phyloP scores from a whole-genome alignment of 2,113 vertebrate species.

The Nycticorax nycticorax region DNA sequence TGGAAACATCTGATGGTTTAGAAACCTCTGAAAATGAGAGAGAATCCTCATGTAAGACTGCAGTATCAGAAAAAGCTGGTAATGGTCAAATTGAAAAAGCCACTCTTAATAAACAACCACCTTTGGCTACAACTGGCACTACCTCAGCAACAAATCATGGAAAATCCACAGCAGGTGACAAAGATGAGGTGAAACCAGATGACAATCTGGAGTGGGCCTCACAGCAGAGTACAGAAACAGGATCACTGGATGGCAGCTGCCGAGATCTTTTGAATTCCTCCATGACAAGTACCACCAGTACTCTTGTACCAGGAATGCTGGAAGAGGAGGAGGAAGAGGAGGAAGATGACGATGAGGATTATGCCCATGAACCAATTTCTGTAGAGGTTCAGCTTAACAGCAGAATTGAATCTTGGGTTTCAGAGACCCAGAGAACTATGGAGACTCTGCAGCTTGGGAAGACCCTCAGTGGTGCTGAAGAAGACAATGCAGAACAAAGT shows the following conservation, averaged over 20 bases:
- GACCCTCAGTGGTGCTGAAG: conserved; percentile 86
- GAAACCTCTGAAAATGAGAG: conserved; percentile 85
- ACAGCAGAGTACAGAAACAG: conserved; percentile 95
- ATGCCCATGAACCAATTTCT: conserved; percentile 88
- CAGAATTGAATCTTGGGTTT: conserved; percentile 97
- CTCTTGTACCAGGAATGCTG: conserved; percentile 95
- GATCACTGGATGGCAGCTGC: conserved; percentile 94
- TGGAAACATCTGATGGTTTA: conserved; percentile 89
- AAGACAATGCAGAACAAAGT: conserved; percentile 83
- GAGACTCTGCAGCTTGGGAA: conserved; percentile 94
- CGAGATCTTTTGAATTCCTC: conserved; percentile 91
- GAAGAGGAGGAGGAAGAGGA: conserved; percentile 92
- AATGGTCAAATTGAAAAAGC: conserved; percentile 27
- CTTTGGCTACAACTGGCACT: not conserved
- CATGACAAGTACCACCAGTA: conserved; percentile 97
- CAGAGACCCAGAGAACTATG: conserved; percentile 90
- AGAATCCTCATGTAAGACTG: conserved; percentile 69
- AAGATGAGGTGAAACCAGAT: conserved; percentile 86
- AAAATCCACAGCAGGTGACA: conserved; percentile 68
- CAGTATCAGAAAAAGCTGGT: conserved; percentile 57
- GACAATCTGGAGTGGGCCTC: conserved; percentile 95
- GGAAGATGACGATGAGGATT: conserved; percentile 85
- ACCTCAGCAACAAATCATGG: conserved; percentile 64
- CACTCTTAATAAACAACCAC: conserved; percentile 50
- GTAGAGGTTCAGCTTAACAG: conserved; percentile 92